Percentiles rank a stretch among this genome's conserved stretches.
phyloP scores from a whole-genome alignment of 2,113 vertebrate species.

The Vidua macroura region DNA sequence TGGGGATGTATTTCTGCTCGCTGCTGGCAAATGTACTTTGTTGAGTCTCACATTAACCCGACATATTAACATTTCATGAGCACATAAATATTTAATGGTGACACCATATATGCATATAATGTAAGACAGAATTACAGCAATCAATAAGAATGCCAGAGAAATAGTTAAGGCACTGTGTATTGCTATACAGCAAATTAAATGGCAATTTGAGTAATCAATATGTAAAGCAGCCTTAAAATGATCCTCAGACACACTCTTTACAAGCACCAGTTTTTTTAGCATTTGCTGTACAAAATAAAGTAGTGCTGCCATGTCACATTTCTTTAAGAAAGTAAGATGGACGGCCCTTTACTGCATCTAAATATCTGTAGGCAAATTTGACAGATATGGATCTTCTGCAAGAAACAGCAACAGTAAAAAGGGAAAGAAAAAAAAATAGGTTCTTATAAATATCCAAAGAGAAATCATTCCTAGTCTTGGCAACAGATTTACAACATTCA shows the following conservation, averaged over 20 bases:
- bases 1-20: background rate
- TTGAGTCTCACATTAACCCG: conserved; percentile 52
- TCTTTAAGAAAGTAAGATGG: background rate
- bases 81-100: conserved; percentile 71
- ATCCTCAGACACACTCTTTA: conserved; percentile 8
- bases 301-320: background rate
- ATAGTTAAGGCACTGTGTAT: conserved; percentile 58
- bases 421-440: background rate
- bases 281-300: conserved; percentile 19
- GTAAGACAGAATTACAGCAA: conserved; percentile 63
- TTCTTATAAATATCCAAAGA: background rate
- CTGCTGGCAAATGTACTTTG: conserved; percentile 28
- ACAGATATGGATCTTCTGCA: background rate
- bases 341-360: background rate
- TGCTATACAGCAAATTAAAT: conserved; percentile 72
- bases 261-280: background rate
- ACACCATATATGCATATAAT: conserved; percentile 59
- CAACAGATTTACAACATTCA: conserved; percentile 31
- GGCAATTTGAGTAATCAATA: conserved; percentile 73
- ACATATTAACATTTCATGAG: conserved; percentile 74
- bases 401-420: background rate
- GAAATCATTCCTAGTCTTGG: background rate
- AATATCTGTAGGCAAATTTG: background rate
- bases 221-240: conserved; percentile 61
- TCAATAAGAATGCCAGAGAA: conserved; percentile 69